Percentiles rank a stretch among this genome's conserved stretches.
These are phyloP conservation scores for Cataglyphis hispanica DNA, from an alignment of 1,140 invertebrate genomes.

Conservation along the genomic window DNA sequence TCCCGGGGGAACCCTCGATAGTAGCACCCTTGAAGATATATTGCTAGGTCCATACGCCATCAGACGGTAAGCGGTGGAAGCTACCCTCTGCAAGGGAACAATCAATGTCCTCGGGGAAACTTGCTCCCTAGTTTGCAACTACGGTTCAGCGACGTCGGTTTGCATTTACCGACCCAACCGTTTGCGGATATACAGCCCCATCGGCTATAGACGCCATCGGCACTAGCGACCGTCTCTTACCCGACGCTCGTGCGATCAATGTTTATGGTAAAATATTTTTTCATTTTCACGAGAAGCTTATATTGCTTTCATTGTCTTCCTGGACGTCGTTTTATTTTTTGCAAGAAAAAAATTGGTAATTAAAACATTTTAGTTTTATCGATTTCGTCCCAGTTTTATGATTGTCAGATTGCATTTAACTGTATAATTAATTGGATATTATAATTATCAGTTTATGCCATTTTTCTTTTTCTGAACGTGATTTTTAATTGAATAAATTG, in stretches of 20 bases:
- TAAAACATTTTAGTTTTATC: not conserved
- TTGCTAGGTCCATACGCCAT: slow-evolving; percentile 60
- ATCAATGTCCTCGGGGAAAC: slow-evolving; percentile 66
- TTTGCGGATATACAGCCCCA: not conserved
- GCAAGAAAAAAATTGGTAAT: not conserved
- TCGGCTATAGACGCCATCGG: not conserved
- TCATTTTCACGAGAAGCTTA: not conserved
- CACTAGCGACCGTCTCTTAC: slow-evolving; percentile 34
- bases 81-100: slow-evolving; percentile 59
- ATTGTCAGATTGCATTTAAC: not conserved
- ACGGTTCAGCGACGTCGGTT: slow-evolving; percentile 31
- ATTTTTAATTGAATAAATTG: no score
- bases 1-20: slow-evolving; percentile 23
- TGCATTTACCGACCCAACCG: slow-evolving; percentile 71
- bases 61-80: slow-evolving; percentile 57
- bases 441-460: no score
- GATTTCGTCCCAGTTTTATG: not conserved
- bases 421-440: no score
- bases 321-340: not conserved
- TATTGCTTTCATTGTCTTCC: not conserved
- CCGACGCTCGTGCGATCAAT: slow-evolving; percentile 32
- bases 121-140: slow-evolving; percentile 39
- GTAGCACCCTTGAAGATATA: slow-evolving; percentile 49
- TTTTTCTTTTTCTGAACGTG: no score
- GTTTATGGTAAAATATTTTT: not conserved